Conservation (phyloP, 2,113 vertebrate species). For the Myiopsitta monachus region DNA sequence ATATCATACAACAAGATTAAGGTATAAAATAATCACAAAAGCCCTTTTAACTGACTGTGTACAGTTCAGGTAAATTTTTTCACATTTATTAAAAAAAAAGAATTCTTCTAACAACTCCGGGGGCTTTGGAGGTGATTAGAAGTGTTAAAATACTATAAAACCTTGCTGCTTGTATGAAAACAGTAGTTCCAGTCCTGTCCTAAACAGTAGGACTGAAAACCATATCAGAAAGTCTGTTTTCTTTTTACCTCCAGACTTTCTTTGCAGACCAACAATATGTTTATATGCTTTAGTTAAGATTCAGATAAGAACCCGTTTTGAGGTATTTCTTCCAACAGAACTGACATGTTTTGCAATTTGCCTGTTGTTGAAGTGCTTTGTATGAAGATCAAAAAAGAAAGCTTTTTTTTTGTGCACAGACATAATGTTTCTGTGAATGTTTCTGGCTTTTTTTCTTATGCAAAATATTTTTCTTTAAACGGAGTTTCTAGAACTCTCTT, state of each 20-base stretch:
- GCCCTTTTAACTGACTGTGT: rapidly evolving
- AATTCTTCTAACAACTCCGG: neutral
- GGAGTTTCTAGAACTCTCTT: neutral
- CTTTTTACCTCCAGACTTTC: neutral
- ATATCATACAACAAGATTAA: neutral
- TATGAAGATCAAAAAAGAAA: neutral
- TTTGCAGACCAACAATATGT: neutral
- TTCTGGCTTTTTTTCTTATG: neutral
- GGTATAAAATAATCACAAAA: neutral
- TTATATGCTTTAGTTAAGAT: neutral
- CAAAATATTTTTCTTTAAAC: neutral
- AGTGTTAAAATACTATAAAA: neutral
- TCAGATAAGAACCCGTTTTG: neutral
- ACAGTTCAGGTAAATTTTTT: neutral
- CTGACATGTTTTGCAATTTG: neutral
- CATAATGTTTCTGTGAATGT: neutral
- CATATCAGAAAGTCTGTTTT: neutral
- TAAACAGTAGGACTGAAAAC: neutral
- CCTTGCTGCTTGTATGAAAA: neutral
- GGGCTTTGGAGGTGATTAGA: neutral
- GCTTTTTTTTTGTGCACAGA: rapidly evolving
- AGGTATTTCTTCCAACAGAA: neutral
- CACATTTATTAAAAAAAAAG: neutral
- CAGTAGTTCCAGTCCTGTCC: neutral
- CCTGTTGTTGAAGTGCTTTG: neutral